Percentiles rank a stretch among this genome's conserved stretches.
These are phyloP conservation scores for Spinibarbus caldwelli DNA, from an alignment of 2,797 vertebrate genomes.

Conservation along the genomic window DNA sequence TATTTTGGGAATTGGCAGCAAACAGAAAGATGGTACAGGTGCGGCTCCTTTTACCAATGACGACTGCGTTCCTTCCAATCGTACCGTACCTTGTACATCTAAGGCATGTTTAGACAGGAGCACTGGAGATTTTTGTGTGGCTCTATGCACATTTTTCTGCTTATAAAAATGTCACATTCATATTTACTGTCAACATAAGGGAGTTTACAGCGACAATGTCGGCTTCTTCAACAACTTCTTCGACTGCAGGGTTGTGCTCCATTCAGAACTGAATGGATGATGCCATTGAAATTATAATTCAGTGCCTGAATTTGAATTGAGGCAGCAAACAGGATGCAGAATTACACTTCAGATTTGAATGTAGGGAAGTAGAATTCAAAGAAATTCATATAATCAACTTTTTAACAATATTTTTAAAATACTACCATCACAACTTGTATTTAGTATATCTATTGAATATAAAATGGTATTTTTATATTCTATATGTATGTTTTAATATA, in stretches of 20 bases:
- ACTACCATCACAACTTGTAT: not conserved
- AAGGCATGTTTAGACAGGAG: slow-evolving; percentile 27
- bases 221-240: not conserved
- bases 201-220: slow-evolving; percentile 13
- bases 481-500: no score
- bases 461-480: not conserved
- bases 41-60: slow-evolving; percentile 13
- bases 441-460: not conserved
- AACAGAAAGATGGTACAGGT: slow-evolving; percentile 43
- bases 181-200: slow-evolving; percentile 33
- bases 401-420: not conserved
- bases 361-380: not conserved
- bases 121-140: slow-evolving; percentile 2
- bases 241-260: not conserved
- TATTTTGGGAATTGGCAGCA: slow-evolving; percentile 50
- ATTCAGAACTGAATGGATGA: not conserved
- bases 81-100: slow-evolving; percentile 6
- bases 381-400: not conserved
- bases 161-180: slow-evolving; percentile 16
- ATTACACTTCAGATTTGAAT: not conserved
- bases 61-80: not conserved
- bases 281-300: not conserved
- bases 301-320: not conserved
- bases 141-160: slow-evolving; percentile 8
- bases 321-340: not conserved